phyloP scores from a whole-genome alignment of 2,888 invertebrate species.

The Nomada goodeniana region DNA sequence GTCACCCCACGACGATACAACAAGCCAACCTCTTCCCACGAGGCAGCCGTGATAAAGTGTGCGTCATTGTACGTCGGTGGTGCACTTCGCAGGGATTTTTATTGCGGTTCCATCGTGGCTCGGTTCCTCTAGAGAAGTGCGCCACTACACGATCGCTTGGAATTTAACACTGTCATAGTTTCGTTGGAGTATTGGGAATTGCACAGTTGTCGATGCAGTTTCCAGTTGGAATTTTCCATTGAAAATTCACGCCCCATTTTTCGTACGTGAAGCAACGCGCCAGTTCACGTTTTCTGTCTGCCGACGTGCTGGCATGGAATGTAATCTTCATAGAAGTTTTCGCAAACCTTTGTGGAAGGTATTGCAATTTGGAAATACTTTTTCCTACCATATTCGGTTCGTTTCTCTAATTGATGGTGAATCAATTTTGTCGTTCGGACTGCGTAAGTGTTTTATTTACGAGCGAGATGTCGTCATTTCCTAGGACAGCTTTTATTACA shows the following conservation, averaged over 20 bases:
- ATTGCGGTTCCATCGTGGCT: slow-evolving; percentile 33
- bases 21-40: neutral
- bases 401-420: neutral
- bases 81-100: slow-evolving; percentile 42
- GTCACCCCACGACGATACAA: slow-evolving; percentile 21
- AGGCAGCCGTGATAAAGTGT: slow-evolving; percentile 23
- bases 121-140: slow-evolving; percentile 18
- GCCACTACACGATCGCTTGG: slow-evolving; percentile 21
- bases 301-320: no score
- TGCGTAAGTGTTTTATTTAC: slow-evolving; percentile 7
- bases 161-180: slow-evolving; percentile 43
- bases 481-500: slow-evolving; percentile 30
- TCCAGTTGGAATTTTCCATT: neutral
- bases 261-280: neutral
- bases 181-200: slow-evolving; percentile 7
- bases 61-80: slow-evolving; percentile 1
- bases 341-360: no score
- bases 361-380: no score
- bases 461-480: slow-evolving; percentile 1
- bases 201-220: no score
- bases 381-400: no score
- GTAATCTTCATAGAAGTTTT: no score
- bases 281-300: neutral
- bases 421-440: neutral
- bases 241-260: neutral